These are phyloP conservation scores for Rallus crepitans DNA, from an alignment of 2,797 vertebrate genomes.

Conservation along the genomic window DNA sequence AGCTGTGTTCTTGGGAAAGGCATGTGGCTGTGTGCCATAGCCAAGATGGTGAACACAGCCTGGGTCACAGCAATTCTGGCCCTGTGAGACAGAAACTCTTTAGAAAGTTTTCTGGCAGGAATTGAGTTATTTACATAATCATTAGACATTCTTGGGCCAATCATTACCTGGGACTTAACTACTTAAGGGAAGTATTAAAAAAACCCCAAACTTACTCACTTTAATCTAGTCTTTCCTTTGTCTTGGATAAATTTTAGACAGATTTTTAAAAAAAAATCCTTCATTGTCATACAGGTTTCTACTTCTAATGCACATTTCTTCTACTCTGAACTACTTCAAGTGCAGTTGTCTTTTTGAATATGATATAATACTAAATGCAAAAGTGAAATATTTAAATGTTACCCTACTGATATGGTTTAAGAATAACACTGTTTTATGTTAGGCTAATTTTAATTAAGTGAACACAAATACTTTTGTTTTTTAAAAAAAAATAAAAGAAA, in stretches of 20 bases:
- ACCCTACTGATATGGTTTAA: neutral
- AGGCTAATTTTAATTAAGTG: neutral
- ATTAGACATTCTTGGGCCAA: neutral
- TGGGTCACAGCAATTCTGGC: neutral
- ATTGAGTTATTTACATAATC: neutral
- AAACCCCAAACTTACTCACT: neutral
- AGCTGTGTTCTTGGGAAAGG: neutral
- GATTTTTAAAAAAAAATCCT: neutral
- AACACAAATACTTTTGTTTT: neutral
- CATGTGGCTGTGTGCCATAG: neutral
- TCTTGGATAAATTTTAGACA: neutral
- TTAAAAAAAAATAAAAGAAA: neutral
- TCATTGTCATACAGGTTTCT: neutral
- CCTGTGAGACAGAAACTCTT: neutral
- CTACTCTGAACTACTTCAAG: neutral
- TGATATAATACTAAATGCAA: neutral
- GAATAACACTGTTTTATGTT: neutral
- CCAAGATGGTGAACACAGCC: neutral
- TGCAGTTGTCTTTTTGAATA: neutral
- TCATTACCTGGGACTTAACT: neutral
- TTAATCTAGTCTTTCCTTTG: neutral
- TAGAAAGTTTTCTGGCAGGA: neutral
- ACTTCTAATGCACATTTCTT: neutral
- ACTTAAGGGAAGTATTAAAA: neutral
- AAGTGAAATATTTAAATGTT: neutral